A percentile compares a stretch with the other conserved stretches of the same genome.
Conservation (phyloP, 2,888 invertebrate genomes). For the Chrysolina oricalcia region DNA sequence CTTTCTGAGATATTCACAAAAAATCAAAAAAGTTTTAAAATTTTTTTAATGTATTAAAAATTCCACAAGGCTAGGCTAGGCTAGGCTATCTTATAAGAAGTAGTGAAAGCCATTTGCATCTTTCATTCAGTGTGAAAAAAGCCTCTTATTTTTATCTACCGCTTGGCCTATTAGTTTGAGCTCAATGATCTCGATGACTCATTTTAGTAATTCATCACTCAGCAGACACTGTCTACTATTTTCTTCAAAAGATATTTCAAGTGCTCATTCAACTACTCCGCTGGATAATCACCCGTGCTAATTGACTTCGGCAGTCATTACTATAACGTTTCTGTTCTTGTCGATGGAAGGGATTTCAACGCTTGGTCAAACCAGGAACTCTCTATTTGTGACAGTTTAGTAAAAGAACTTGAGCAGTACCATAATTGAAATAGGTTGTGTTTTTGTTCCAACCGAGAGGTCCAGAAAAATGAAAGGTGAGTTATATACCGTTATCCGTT, state of each 20-base stretch:
- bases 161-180: too few relatives aligned
- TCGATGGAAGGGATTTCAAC: conserved; percentile 59
- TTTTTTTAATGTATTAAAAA: too few relatives aligned
- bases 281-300: conserved; percentile 35
- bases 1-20: too few relatives aligned
- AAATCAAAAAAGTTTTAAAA: too few relatives aligned
- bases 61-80: too few relatives aligned
- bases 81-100: too few relatives aligned
- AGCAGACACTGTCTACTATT: too few relatives aligned
- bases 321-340: conserved; percentile 19
- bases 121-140: too few relatives aligned
- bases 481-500: neutral
- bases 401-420: conserved; percentile 38
- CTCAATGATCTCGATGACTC: too few relatives aligned
- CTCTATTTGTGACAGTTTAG: conserved; percentile 50
- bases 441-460: conserved; percentile 44
- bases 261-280: neutral
- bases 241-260: neutral
- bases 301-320: conserved; percentile 14
- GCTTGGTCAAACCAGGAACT: conserved; percentile 57
- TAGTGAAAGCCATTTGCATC: too few relatives aligned
- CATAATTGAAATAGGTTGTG: conserved; percentile 41
- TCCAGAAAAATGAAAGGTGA: conserved; percentile 27
- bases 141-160: too few relatives aligned
- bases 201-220: too few relatives aligned